Evolutionary conservation across 2,113 vertebrate species (phyloP).

Genomic region (Ursus arctos): DNA sequence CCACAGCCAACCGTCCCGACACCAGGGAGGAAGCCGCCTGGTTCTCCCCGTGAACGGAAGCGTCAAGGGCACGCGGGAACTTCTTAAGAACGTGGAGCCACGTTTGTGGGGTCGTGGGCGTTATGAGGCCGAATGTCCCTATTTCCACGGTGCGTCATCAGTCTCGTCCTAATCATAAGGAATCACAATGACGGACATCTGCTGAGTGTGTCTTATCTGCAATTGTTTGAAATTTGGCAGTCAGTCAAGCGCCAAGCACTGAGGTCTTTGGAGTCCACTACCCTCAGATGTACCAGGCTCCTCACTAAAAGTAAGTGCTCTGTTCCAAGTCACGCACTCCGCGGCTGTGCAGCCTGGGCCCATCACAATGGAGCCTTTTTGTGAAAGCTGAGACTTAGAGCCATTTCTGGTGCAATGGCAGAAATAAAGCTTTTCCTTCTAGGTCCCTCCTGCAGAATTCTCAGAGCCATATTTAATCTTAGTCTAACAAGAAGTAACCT

Average conservation of each 20-base stretch:
- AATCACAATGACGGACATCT: not conserved
- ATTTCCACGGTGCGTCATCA: not conserved
- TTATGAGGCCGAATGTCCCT: not conserved
- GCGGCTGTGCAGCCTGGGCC: not conserved
- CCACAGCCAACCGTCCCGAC: fast-evolving
- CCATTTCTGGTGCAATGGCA: conserved; percentile 29
- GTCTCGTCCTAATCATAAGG: conserved; percentile 37
- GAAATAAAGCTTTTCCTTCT: conserved; percentile 75
- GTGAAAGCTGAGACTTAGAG: conserved; percentile 9
- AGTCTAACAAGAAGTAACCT: conserved; percentile 78
- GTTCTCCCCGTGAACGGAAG: not conserved
- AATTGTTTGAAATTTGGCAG: not conserved
- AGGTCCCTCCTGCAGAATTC: conserved; percentile 37
- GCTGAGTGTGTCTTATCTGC: not conserved
- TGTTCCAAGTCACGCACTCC: conserved; percentile 28
- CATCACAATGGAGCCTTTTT: not conserved
- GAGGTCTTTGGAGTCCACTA: not conserved
- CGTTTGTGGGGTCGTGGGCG: not conserved
- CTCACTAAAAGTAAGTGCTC: conserved; percentile 63
- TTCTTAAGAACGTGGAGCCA: not conserved
- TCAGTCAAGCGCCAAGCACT: not conserved
- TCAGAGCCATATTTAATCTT: conserved; percentile 81
- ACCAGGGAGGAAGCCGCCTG: fast-evolving
- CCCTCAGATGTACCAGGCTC: conserved; percentile 45
- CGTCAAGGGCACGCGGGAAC: not conserved